phyloP scores from a whole-genome alignment of 2,797 vertebrate genomes.

The Takifugu ocellatus region DNA sequence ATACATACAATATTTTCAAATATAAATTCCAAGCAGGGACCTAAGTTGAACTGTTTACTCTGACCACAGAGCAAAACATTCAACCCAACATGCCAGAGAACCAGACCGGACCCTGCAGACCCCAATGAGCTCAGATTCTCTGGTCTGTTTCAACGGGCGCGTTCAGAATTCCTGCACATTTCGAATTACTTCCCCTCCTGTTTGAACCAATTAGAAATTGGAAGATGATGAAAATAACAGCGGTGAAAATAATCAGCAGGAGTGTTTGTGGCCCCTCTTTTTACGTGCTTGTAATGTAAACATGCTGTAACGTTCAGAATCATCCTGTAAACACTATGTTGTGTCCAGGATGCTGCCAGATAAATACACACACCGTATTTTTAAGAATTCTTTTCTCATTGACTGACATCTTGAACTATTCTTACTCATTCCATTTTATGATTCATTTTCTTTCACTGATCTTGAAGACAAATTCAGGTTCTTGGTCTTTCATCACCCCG shows the following conservation, averaged over 20 bases:
- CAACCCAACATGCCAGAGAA: slow-evolving; percentile 10
- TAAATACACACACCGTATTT: neutral
- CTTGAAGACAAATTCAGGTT: no score
- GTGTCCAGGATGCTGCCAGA: neutral
- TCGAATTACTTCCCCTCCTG: slow-evolving; percentile 32
- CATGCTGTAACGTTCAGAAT: slow-evolving; percentile 44
- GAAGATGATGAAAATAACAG: slow-evolving; percentile 31
- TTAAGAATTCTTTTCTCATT: no score
- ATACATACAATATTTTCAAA: no score
- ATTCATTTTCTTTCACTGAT: no score
- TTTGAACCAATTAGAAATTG: slow-evolving; percentile 52
- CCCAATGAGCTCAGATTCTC: slow-evolving; percentile 50
- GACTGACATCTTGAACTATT: no score
- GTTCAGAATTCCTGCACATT: slow-evolving; percentile 52
- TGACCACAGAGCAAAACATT: slow-evolving; percentile 13
- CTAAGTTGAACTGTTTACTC: neutral
- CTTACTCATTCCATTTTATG: no score
- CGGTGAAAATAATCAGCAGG: slow-evolving; percentile 47
- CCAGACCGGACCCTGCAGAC: neutral
- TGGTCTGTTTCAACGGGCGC: slow-evolving; percentile 46
- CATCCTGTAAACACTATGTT: slow-evolving; percentile 15
- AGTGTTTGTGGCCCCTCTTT: slow-evolving; percentile 18
- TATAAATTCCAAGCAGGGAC: no score
- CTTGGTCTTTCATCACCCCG: no score
- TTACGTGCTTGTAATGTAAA: slow-evolving; percentile 44